Conservation (phyloP, 2,113 vertebrate genomes). For the Okapia johnstoni region DNA sequence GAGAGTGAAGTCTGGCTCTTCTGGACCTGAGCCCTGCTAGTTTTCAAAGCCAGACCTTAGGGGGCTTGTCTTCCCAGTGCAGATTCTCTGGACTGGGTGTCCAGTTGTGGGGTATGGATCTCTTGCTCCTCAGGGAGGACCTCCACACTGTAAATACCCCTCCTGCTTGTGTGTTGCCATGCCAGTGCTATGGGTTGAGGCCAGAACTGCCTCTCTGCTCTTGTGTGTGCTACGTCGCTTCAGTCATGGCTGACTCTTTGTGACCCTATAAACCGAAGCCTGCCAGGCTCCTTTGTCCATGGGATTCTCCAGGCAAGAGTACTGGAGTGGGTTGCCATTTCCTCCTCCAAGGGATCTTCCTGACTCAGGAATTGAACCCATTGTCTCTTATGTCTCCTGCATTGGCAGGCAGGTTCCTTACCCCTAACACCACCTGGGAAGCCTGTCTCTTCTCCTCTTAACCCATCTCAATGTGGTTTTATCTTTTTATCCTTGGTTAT, state of each 20-base stretch:
- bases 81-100: neutral
- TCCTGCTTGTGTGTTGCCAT: neutral
- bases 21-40: neutral
- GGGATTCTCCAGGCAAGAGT: neutral
- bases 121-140: neutral
- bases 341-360: neutral
- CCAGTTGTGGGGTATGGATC: accelerated
- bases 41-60: neutral
- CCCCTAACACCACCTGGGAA: neutral
- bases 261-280: neutral
- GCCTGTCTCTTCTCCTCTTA: neutral
- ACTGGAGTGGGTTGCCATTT: neutral
- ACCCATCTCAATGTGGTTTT: neutral
- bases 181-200: neutral
- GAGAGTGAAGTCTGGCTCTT: neutral
- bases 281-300: neutral
- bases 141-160: neutral
- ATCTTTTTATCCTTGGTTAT: neutral
- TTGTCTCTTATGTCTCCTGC: neutral
- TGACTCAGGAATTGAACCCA: neutral
- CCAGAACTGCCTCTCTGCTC: neutral
- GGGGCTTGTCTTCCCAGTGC: neutral
- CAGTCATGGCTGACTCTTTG: neutral
- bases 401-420: neutral
- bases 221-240: neutral